Evolutionary conservation across 2,113 vertebrate genomes (phyloP), one percentile per base, ranked within the genome.

Genomic region (Rhegmatorhina hoffmannsi): DNA sequence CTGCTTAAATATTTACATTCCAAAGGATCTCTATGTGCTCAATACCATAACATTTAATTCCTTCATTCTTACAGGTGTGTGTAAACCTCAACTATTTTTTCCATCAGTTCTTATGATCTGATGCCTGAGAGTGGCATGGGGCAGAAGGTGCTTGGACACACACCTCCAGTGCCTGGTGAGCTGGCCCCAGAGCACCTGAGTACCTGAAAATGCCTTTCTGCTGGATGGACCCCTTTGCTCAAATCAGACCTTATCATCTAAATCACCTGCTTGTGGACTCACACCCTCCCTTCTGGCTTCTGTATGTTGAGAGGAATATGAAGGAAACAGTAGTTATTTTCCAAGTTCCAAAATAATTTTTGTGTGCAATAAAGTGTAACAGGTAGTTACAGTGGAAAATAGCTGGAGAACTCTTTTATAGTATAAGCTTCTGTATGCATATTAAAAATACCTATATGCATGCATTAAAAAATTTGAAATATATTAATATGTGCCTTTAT

Each of bases 101-200:
- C 43, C 19, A 43, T 63, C 19, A 11, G 4, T 14, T 81, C 12
- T 64, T 58, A 64, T 11, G 15, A 5, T 13, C 31, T 46, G 59
- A 33, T 17, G 9, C 34, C 29, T 59, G 68, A 81, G 38, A 59
- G 18, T 13, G 21, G 23, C n/a, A 4, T 4, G 2, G 43, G 25
- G 21, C 64, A 69, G n/a, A 46, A 86, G 5, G 11, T 46, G 24
- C 23, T 59, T 67, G n/a, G 11, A 28, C 29, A 47, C 18, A 7
- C 0, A 1, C 2, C 28, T 31, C 36, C 7, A 6, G 25, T 68
- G 21, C 29, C 43, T 0, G 1, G 5, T 0, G 1, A 69, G 28
- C 49, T 20, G 44, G 12, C 72, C 23, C 31, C 26, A 33, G 50
- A 24, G 13, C 24, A n/a, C 8, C 5, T 1, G 0, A 38, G 21